Conservation (phyloP, 2,113 vertebrate species). For the Vicugna pacos region DNA sequence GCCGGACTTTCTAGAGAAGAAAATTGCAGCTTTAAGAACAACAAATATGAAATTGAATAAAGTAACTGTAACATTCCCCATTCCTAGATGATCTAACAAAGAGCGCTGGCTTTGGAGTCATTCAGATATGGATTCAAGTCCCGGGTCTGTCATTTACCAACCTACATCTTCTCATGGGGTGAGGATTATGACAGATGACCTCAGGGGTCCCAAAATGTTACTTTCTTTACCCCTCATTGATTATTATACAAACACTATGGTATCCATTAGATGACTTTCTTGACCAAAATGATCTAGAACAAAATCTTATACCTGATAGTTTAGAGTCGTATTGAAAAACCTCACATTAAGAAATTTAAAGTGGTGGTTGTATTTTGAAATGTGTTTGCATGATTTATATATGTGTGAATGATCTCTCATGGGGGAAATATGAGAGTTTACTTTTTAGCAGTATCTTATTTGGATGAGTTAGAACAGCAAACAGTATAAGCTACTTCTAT, state of each 20-base stretch:
- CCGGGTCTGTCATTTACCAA: background rate
- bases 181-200: background rate
- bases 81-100: background rate
- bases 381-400: background rate
- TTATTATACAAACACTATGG: background rate
- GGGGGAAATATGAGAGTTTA: background rate
- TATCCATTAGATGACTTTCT: background rate
- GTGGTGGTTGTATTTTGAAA: background rate
- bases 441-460: background rate
- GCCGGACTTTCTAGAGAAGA: slow-evolving; percentile 89
- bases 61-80: background rate
- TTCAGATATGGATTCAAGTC: background rate
- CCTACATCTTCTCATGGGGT: background rate
- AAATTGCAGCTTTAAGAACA: slow-evolving; percentile 62
- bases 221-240: background rate
- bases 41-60: slow-evolving; percentile 15
- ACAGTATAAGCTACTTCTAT: background rate
- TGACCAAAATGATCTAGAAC: background rate
- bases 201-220: background rate
- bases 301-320: too few relatives aligned
- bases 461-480: background rate
- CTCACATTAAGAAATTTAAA: background rate
- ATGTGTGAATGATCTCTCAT: background rate
- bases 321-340: too few relatives aligned
- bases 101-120: background rate